Percentiles rank a stretch among this genome's conserved stretches.
Evolutionary conservation across 2,888 invertebrate genomes (phyloP).

Genomic region (Lochmaea capreae): DNA sequence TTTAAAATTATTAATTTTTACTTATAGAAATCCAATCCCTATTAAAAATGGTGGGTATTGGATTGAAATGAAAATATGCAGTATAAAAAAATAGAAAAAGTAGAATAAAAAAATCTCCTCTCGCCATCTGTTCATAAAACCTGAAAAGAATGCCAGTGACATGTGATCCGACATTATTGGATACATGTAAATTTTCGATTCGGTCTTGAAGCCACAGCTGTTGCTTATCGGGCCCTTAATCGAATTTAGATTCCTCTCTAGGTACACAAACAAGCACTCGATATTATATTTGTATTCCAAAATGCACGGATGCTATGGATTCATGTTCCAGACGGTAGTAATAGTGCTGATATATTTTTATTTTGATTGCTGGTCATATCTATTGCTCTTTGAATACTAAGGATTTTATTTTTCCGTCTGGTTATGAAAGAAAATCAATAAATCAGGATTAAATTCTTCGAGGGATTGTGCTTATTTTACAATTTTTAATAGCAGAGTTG

Average conservation of each 20-base stretch:
- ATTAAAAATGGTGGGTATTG: neutral
- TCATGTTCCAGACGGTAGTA: conserved; percentile 15
- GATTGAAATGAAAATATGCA: too few relatives aligned
- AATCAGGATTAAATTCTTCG: neutral
- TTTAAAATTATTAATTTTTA: too few relatives aligned
- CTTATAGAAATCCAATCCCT: neutral
- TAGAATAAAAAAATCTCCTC: conserved; percentile 9
- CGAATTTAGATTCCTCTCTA: conserved; percentile 32
- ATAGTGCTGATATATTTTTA: conserved; percentile 16
- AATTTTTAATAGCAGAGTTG: neutral
- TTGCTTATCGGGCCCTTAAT: conserved; percentile 35
- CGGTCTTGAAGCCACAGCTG: conserved; percentile 34
- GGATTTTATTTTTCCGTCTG: neutral
- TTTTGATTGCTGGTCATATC: conserved; percentile 24
- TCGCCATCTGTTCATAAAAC: conserved; percentile 21
- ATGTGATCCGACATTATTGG: conserved; percentile 37
- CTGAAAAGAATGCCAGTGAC: conserved; percentile 27
- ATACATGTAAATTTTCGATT: conserved; percentile 36
- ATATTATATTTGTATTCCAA: conserved; percentile 34
- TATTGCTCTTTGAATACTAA: conserved; percentile 23
- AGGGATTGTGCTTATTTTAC: neutral
- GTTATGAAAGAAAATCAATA: neutral
- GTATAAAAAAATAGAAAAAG: neutral
- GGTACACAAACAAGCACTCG: conserved; percentile 22
- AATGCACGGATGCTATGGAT: conserved; percentile 24